A percentile compares a stretch with the other conserved stretches of the same genome.
phyloP scores from a whole-genome alignment of 2,113 vertebrate genomes.

The Hyaena hyaena region DNA sequence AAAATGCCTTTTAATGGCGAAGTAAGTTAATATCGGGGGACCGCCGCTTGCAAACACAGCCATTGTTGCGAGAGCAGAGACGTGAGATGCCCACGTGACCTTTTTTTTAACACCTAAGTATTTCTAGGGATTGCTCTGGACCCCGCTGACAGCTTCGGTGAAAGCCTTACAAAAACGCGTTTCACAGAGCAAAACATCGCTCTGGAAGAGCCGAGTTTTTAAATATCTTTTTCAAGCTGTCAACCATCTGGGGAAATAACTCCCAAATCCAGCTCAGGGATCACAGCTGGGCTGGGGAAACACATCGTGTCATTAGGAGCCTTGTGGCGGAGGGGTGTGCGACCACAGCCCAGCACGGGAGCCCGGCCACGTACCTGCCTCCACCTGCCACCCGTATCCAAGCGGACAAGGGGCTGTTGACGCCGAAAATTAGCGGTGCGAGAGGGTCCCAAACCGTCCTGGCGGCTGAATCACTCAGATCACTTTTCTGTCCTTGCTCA shows the following conservation, averaged over 20 bases:
- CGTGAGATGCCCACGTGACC: conserved; percentile 82
- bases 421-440: background rate
- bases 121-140: conserved; percentile 76
- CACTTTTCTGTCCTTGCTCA: background rate
- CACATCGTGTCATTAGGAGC: background rate
- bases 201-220: conserved; percentile 77
- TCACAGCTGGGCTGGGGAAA: conserved; percentile 71
- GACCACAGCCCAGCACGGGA: background rate
- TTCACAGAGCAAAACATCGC: conserved; percentile 56
- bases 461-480: background rate
- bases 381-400: background rate
- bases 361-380: background rate
- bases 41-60: conserved; percentile 76
- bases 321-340: background rate
- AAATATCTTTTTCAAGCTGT: conserved; percentile 85
- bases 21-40: conserved; percentile 81
- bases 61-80: conserved; percentile 82
- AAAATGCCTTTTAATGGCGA: conserved; percentile 79
- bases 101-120: conserved; percentile 85
- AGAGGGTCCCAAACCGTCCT: background rate
- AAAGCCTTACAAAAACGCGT: conserved; percentile 79
- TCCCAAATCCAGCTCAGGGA: conserved; percentile 66
- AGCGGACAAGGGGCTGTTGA: background rate
- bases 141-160: conserved; percentile 80
- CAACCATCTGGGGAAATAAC: conserved; percentile 86